Conservation (phyloP, 2,113 vertebrate genomes). For the Tinamus guttatus region DNA sequence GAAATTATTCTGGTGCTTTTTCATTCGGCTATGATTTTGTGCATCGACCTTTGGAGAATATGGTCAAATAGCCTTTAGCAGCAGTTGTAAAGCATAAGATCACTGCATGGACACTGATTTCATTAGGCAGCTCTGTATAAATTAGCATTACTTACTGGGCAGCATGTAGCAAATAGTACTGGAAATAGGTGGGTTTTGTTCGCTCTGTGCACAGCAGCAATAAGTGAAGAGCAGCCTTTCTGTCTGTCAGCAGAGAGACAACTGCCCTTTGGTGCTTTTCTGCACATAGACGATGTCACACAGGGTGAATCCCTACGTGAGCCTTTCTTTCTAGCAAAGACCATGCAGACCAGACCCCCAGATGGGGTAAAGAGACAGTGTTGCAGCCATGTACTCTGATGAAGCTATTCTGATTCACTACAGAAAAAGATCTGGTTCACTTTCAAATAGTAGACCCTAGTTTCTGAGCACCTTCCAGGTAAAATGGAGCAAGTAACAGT, state of each 20-base stretch:
- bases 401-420: background rate
- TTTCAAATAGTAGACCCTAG: background rate
- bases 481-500: background rate
- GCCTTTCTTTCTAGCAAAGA: background rate
- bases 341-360: background rate
- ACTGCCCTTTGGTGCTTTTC: background rate
- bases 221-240: background rate
- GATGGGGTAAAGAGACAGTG: background rate
- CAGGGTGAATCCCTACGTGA: background rate
- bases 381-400: background rate
- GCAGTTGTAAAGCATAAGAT: conserved; percentile 19
- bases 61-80: conserved; percentile 46
- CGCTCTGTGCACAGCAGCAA: background rate
- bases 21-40: background rate
- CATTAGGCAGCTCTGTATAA: conserved; percentile 29
- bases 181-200: background rate
- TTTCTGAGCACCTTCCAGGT: background rate
- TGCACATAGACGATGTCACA: background rate
- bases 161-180: background rate
- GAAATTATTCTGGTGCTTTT: background rate
- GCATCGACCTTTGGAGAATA: conserved; percentile 1
- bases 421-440: background rate
- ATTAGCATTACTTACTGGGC: conserved; percentile 22
- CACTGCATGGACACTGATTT: conserved; percentile 14
- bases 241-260: background rate